Evolutionary conservation across 1,140 invertebrate species (phyloP).

Genomic region (Drosophila baimaii): DNA sequence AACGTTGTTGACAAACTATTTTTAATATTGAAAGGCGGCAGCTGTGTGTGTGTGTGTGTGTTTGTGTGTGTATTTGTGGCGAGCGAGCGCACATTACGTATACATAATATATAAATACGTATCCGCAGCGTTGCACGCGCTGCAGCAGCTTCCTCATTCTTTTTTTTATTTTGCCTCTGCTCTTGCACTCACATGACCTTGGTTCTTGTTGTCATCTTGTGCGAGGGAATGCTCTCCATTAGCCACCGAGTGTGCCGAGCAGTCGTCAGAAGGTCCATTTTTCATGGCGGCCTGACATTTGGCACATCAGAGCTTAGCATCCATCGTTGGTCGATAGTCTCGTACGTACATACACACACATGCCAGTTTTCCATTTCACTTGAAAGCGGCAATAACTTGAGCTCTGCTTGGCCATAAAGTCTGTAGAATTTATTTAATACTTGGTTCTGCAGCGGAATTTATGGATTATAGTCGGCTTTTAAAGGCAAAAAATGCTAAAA

Average conservation of each 20-base stretch:
- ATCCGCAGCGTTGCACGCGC: slow-evolving; percentile 46
- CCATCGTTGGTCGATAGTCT: slow-evolving; percentile 26
- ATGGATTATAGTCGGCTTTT: neutral
- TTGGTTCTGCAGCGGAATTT: neutral
- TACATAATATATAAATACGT: slow-evolving; percentile 48
- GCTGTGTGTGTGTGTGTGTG: slow-evolving; percentile 14
- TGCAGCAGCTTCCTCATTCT: slow-evolving; percentile 29
- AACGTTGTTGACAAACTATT: slow-evolving; percentile 74
- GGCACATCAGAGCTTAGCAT: slow-evolving; percentile 28
- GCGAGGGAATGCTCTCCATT: slow-evolving; percentile 49
- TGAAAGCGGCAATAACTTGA: neutral
- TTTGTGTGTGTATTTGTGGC: slow-evolving; percentile 4
- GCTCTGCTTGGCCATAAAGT: slow-evolving; percentile 2
- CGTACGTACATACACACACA: neutral
- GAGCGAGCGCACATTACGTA: slow-evolving; percentile 49
- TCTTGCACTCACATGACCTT: slow-evolving; percentile 65
- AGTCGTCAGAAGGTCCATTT: slow-evolving; percentile 33
- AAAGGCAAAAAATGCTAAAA: neutral
- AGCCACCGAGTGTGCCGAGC: slow-evolving; percentile 11
- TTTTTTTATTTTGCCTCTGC: neutral
- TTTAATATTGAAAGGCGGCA: slow-evolving; percentile 69
- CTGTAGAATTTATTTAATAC: neutral
- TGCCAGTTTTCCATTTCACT: slow-evolving; percentile 18
- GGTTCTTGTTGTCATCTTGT: slow-evolving; percentile 49
- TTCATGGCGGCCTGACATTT: slow-evolving; percentile 36